Evolutionary conservation across 1,140 invertebrate species (phyloP), one percentile per base, ranked within the genome.

Genomic region (Drosophila prosaltans): DNA sequence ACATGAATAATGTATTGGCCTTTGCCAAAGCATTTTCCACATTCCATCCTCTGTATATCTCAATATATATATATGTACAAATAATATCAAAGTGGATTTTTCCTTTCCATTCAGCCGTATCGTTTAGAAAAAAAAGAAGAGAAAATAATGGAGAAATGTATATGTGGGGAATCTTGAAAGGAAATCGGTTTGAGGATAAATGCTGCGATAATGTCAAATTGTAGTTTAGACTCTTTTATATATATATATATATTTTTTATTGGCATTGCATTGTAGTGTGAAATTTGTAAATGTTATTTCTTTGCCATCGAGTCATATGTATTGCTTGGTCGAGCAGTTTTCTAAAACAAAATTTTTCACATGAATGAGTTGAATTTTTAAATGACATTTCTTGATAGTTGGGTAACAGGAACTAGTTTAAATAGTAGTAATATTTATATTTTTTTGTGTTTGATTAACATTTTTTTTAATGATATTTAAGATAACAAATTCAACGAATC

Each of bases 41-140:
- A 66, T 74, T 65, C 51, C 51, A 45, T 36, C 63, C 57, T n/a
- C 21, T 28, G 11, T 11, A 16, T 36, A 36, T 36, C 1, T 36
- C 4, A 6, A 36, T 36, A 5, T 36, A 7, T 36, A 5, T 36
- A 7, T 36, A 36, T 70, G 81, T 82, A 84, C 81, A 78, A 85
- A 75, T 86, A 75, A 75, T 73, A 81, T 85, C 81, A 86, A 86
- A 86, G 75, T 71, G 57, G 71, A 79, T 85, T 76, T 78, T 69
- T 70, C 43, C 41, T 74, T 64, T 48, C 55, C 45, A 66, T 58
- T 74, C 45, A 74, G 68, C 68, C 70, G 55, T 60, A 72, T 70
- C 74, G 68, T 74, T 66, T 71, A 36, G 28, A 30, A 30, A 4
- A 30, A 30, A 30, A 30, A 30, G 2, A 30, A 30, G 0, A 30